phyloP scores from a whole-genome alignment of 2,888 invertebrate species.

The Lysandra coridon region DNA sequence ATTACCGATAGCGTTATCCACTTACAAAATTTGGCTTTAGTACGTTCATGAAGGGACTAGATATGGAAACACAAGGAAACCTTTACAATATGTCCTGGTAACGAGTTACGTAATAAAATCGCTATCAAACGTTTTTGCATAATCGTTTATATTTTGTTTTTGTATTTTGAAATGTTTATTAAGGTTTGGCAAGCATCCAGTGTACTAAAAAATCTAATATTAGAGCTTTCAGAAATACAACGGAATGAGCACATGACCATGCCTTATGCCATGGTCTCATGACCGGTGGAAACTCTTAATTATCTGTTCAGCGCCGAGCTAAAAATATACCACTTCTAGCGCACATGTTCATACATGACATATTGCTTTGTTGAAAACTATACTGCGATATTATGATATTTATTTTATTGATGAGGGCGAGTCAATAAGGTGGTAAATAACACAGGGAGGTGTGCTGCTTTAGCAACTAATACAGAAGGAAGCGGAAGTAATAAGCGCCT shows the following conservation, averaged over 20 bases:
- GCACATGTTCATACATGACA: neutral
- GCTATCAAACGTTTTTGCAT: neutral
- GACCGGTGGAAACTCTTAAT: conserved; percentile 42
- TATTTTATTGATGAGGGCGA: neutral
- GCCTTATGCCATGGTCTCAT: conserved; percentile 46
- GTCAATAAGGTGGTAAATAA: neutral
- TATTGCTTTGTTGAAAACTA: conserved; percentile 10
- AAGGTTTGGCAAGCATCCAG: conserved; percentile 68
- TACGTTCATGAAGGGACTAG: too few relatives aligned
- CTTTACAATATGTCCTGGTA: too few relatives aligned
- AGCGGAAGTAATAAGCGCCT: neutral
- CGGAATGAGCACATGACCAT: conserved; percentile 72
- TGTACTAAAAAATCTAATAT: conserved; percentile 74
- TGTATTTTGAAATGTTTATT: conserved; percentile 36
- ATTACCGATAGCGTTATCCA: too few relatives aligned
- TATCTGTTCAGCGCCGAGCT: conserved; percentile 17
- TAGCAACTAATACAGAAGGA: too few relatives aligned
- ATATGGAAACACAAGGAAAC: too few relatives aligned
- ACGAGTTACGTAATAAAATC: neutral
- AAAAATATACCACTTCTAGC: conserved; percentile 18
- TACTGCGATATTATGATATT: neutral
- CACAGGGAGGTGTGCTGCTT: too few relatives aligned
- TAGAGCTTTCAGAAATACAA: conserved; percentile 72
- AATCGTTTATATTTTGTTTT: conserved; percentile 12
- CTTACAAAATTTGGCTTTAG: too few relatives aligned